A percentile compares a stretch with the other conserved stretches of the same genome.
Evolutionary conservation across 1,140 invertebrate genomes (phyloP).

Genomic region (Ylistrum balloti): DNA sequence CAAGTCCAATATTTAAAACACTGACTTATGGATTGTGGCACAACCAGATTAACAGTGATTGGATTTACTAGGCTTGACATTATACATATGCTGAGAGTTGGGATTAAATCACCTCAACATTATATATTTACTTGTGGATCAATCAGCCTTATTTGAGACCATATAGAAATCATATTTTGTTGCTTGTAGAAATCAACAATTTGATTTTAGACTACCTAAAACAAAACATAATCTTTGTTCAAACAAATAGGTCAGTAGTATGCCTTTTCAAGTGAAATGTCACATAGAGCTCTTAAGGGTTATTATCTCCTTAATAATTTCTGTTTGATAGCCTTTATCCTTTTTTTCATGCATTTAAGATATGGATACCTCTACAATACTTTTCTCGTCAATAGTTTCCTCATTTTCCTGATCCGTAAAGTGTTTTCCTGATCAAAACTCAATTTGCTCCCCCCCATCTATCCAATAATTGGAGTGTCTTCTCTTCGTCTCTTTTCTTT

Average conservation of each 20-base stretch:
- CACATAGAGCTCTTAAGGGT: too few relatives aligned
- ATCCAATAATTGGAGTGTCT: too few relatives aligned
- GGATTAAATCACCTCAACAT: background rate
- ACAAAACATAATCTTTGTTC: too few relatives aligned
- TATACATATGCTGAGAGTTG: background rate
- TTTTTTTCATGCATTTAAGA: too few relatives aligned
- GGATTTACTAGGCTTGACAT: background rate
- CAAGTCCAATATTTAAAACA: background rate
- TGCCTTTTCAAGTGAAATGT: too few relatives aligned
- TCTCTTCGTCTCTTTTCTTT: background rate
- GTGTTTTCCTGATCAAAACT: background rate
- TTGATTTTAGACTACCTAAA: background rate
- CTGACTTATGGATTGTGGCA: background rate
- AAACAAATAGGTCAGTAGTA: background rate
- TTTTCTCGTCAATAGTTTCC: background rate
- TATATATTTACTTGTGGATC: constrained; percentile 12
- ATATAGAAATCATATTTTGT: background rate
- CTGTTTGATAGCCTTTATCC: too few relatives aligned
- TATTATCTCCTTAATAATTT: too few relatives aligned
- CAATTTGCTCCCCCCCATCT: too few relatives aligned
- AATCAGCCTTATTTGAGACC: background rate
- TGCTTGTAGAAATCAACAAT: background rate
- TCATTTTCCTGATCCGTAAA: background rate
- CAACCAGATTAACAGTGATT: background rate
- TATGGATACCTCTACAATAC: too few relatives aligned